Evolutionary conservation across 2,888 invertebrate species (phyloP), one percentile per base, ranked within the genome.

Genomic region (Pheosia tremula): DNA sequence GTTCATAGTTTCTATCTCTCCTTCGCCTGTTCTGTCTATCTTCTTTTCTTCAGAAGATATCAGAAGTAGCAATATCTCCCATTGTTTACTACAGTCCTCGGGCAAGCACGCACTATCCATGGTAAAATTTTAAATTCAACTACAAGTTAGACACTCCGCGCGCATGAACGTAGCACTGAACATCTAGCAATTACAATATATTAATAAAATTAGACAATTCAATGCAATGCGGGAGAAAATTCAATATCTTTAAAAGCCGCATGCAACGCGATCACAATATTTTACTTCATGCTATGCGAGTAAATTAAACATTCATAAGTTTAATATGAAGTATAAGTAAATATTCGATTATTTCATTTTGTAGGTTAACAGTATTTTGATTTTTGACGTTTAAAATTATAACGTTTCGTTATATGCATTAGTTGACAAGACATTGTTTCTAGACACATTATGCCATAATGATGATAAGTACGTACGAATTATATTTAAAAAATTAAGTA

Each of bases 31-130:
- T 43, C 90, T 81, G 74, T 91, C 89, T 63, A 89, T 89, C 69
- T 89, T 93, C 75, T 89, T 92, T 65, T 93, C 93, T 67, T 93
- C 93, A 8, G 90, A 88, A 36, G 91, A 88, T 58, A 92, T 75
- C 57, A 92, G 79, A 24, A 91, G 80, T 13, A 91, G 74, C 49
- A 92, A 74, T n/a, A 91, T 82, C 66, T 93, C 91, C 93, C 93
- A 93, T 68, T 92, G 91, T 66, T 90, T 86, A 0, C 88, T 81
- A 62, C 88, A 88, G 61, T 93, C 90, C 39, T 89, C 86, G 9
- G 91, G 89, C 61, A 91, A 75, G 54, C 63, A 78, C 57, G 85
- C 64, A 66, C 67, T 79, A 69, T 82, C 83, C 88, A 89, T 90
- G 67, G 63, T 80, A 49, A 66, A 41, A 60, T 61, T 56, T 57